A percentile compares a stretch with the other conserved stretches of the same genome.
phyloP scores from a whole-genome alignment of 1,140 invertebrate species.

The Drosophila sechellia region DNA sequence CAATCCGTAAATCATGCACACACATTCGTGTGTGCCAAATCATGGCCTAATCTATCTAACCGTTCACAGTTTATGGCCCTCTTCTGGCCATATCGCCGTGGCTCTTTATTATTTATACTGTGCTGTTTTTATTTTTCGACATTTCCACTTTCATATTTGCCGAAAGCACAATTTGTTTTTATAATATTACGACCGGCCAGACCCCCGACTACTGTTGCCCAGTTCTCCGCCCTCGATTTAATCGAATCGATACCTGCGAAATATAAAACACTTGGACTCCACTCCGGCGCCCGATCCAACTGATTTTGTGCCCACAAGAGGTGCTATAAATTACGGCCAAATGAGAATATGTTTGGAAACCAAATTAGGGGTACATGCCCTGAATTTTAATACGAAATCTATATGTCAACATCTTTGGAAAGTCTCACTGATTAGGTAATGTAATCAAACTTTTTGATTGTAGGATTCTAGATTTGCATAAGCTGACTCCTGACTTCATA shows the following conservation, averaged over 20 bases:
- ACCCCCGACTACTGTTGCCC: conserved; percentile 46
- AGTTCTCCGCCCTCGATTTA: conserved; percentile 16
- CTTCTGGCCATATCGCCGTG: conserved; percentile 67
- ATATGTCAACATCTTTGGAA: no score
- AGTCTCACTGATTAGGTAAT: no score
- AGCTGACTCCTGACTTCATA: no score
- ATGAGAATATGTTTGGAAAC: conserved; percentile 8
- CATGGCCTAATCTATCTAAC: conserved; percentile 76
- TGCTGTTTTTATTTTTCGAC: conserved; percentile 45
- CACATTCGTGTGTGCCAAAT: conserved; percentile 65
- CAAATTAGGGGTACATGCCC: background rate
- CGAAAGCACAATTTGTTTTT: conserved; percentile 65
- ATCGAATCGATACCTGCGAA: conserved; percentile 44
- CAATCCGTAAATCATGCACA: conserved; percentile 71
- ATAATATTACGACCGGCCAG: conserved; percentile 54
- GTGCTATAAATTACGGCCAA: conserved; percentile 42
- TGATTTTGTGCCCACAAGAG: conserved; percentile 26
- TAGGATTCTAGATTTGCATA: no score
- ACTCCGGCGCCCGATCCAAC: background rate
- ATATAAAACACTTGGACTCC: conserved; percentile 16
- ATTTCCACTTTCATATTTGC: conserved; percentile 77
- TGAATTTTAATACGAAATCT: no score
- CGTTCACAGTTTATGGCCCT: conserved; percentile 69
- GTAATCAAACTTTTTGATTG: background rate
- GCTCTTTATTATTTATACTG: conserved; percentile 70